Evolutionary conservation across 2,888 invertebrate genomes (phyloP).

Genomic region (Chorisops tibialis): DNA sequence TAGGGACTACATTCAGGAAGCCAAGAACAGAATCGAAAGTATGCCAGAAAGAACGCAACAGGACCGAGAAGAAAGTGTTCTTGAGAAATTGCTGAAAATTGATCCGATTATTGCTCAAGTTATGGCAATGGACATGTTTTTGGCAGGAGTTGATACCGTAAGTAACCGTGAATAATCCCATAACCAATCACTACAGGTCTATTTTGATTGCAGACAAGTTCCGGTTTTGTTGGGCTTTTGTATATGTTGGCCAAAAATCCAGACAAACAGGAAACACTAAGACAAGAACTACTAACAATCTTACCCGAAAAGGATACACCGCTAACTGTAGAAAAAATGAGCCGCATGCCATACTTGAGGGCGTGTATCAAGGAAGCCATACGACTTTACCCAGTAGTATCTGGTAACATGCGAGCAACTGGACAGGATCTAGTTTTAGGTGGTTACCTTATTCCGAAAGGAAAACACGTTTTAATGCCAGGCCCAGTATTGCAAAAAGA

Average conservation of each 20-base stretch:
- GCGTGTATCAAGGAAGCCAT: conserved; percentile 70
- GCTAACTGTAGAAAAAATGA: conserved; percentile 50
- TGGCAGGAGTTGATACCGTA: conserved; percentile 41
- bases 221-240: conserved; percentile 53
- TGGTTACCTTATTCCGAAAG: conserved; percentile 61
- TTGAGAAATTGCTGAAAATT: conserved; percentile 54
- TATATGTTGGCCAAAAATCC: conserved; percentile 63
- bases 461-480: conserved; percentile 70
- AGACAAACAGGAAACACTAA: conserved; percentile 62
- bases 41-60: conserved; percentile 18
- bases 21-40: conserved; percentile 37
- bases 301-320: conserved; percentile 46
- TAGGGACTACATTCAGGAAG: conserved; percentile 43
- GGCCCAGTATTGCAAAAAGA: conserved; percentile 63
- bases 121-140: conserved; percentile 39
- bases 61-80: conserved; percentile 49
- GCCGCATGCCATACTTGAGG: conserved; percentile 58
- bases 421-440: conserved; percentile 58
- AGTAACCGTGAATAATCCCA: conserved; percentile 1
- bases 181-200: neutral
- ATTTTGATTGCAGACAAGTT: conserved; percentile 48
- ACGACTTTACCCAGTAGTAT: conserved; percentile 58
- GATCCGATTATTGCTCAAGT: conserved; percentile 36
- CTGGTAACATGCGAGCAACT: conserved; percentile 57
- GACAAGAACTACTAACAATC: conserved; percentile 56